phyloP scores from a whole-genome alignment of 2,113 vertebrate species.

The Hippocampus comes region DNA sequence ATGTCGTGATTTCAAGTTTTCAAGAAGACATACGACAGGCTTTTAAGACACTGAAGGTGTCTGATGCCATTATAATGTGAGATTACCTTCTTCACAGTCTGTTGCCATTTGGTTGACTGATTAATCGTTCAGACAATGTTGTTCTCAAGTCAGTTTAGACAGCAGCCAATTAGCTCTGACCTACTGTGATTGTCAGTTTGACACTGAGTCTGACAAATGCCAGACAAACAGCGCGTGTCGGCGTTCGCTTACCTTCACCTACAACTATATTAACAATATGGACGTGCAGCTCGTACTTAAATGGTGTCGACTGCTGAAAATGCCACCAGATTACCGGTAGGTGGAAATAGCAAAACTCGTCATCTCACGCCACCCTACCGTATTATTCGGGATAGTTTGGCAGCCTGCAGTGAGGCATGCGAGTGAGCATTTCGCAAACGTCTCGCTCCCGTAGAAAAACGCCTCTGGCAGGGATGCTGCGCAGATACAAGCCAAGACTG shows the following conservation, averaged over 20 bases:
- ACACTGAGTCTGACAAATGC: constrained; percentile 46
- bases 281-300: constrained; percentile 10
- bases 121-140: constrained; percentile 48
- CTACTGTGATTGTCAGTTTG: constrained; percentile 48
- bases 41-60: background rate
- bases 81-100: constrained; percentile 1
- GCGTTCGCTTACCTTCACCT: background rate
- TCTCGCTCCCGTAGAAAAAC: constrained; percentile 45
- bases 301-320: constrained; percentile 42
- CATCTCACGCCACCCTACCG: constrained; percentile 8
- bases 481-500: constrained; percentile 27
- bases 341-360: constrained; percentile 41
- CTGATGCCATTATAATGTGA: background rate
- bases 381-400: constrained; percentile 56
- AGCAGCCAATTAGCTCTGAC: constrained; percentile 53
- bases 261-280: background rate
- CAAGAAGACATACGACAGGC: no score
- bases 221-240: constrained; percentile 43
- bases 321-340: constrained; percentile 38
- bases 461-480: constrained; percentile 49
- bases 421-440: constrained; percentile 59
- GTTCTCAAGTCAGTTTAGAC: constrained; percentile 44
- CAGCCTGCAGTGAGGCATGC: constrained; percentile 47
- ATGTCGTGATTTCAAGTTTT: no score
- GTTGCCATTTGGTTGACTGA: constrained; percentile 19